Evolutionary conservation across 1,140 invertebrate species (phyloP), one percentile per base, ranked within the genome.

Genomic region (Bombyx mandarina): DNA sequence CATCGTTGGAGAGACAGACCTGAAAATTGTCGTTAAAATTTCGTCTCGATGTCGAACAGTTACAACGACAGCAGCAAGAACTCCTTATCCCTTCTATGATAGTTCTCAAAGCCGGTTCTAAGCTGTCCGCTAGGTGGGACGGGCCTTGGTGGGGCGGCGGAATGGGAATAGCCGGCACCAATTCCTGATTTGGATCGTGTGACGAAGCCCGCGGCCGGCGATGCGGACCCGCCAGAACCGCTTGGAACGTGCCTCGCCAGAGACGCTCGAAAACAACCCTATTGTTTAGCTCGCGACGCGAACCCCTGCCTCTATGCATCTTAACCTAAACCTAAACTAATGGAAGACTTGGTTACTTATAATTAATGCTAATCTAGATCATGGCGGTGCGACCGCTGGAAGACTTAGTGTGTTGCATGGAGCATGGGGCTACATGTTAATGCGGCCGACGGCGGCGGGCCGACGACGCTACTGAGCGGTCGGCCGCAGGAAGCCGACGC

Each of bases 161-260:
- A 61, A 49, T 54, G 62, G 47, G 69, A 58, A 66, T 73, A 56
- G 60, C 61, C 43, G 62, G 58, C 10, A 58, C 42, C 43, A 67
- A 9, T 79, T 62, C 89, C 78, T 67, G 82, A 71, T 89, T 89
- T 86, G 70, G 91, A 58, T 67, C 91, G 79, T 71, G 91, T 76
- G 77, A 91, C 61, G 77, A 81, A 44, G 80, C 77, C 35, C 83
- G 75, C 68, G 76, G 65, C 57, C 82, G 56, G 42, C 80, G 69
- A 59, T 77, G 72, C 54, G 82, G 72, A 26, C 79, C 81, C n/a
- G 82, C 84, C 22, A 86, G 66, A 35, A 88, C 86, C 50, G 86
- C 85, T 67, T 87, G 87, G 61, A 91, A 89, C 0, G 91, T 90
- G 42, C 90, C 90, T 46, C 90, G 86, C 91, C 91, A 92, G 51